phyloP scores from a whole-genome alignment of 2,113 vertebrate genomes.

The Passer montanus region DNA sequence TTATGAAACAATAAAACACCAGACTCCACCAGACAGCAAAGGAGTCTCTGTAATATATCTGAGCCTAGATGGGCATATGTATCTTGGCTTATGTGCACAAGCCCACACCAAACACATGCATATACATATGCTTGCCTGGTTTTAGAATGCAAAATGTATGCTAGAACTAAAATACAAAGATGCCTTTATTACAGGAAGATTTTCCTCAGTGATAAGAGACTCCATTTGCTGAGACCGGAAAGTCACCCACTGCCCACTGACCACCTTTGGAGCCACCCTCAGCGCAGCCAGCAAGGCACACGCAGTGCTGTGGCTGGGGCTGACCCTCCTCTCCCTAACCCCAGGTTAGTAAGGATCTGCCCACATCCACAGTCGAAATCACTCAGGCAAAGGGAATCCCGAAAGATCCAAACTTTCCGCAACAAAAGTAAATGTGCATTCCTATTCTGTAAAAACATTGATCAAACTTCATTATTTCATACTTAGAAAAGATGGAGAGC shows the following conservation, averaged over 20 bases:
- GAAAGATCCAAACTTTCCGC: neutral
- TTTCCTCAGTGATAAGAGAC: neutral
- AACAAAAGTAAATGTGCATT: neutral
- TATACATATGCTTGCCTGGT: neutral
- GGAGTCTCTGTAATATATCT: neutral
- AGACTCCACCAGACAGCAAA: conserved; percentile 10
- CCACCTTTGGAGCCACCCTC: neutral
- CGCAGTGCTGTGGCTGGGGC: neutral
- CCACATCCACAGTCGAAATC: neutral
- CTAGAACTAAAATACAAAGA: neutral
- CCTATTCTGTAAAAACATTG: neutral
- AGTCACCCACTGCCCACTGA: neutral
- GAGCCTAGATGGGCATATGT: neutral
- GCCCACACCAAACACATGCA: neutral
- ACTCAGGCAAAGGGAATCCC: neutral
- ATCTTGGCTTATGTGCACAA: neutral
- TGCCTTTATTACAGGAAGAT: neutral
- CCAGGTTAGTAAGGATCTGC: neutral
- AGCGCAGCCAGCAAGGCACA: neutral
- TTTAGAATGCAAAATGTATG: neutral
- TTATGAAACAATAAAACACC: conserved; percentile 55
- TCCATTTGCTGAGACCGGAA: neutral
- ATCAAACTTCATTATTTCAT: neutral
- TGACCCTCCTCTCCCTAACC: neutral
- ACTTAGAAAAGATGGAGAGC: neutral